Conservation (phyloP, 2,797 vertebrate species). For the Eospalax fontanierii region DNA sequence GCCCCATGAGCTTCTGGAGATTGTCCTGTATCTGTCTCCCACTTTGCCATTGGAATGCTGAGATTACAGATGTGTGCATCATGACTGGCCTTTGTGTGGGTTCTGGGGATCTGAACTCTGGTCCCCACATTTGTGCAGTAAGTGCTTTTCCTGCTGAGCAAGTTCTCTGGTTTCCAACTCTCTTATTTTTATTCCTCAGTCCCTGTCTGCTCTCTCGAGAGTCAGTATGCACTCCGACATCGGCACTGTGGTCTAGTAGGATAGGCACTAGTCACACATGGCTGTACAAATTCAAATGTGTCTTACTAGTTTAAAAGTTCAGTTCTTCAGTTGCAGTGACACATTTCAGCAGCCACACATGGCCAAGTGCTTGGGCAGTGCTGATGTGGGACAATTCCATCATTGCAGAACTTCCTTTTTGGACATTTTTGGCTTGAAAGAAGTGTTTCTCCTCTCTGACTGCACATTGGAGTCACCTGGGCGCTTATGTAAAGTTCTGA, state of each 20-base stretch:
- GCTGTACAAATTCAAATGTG: not conserved
- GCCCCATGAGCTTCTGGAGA: not conserved
- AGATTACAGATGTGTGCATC: not conserved
- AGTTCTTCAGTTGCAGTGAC: not conserved
- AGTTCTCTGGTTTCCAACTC: not conserved
- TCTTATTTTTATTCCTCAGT: not conserved
- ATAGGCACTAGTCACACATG: fast-evolving
- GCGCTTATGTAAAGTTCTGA: not conserved
- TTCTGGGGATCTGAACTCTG: not conserved
- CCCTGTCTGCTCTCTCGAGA: not conserved
- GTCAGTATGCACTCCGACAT: no score
- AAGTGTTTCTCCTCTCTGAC: not conserved
- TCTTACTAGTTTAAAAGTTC: not conserved
- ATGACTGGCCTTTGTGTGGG: not conserved
- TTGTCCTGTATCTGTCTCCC: not conserved
- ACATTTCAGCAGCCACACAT: not conserved
- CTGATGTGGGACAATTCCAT: not conserved
- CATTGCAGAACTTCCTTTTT: not conserved
- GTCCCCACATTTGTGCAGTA: not conserved
- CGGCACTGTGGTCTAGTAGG: fast-evolving
- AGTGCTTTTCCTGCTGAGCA: not conserved
- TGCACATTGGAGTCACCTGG: not conserved
- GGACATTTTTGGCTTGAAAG: no score
- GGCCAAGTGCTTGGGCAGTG: not conserved
- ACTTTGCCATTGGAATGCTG: not conserved